A percentile compares a stretch with the other conserved stretches of the same genome.
phyloP scores from a whole-genome alignment of 2,888 invertebrate genomes.

The Zaprionus bogoriensis region DNA sequence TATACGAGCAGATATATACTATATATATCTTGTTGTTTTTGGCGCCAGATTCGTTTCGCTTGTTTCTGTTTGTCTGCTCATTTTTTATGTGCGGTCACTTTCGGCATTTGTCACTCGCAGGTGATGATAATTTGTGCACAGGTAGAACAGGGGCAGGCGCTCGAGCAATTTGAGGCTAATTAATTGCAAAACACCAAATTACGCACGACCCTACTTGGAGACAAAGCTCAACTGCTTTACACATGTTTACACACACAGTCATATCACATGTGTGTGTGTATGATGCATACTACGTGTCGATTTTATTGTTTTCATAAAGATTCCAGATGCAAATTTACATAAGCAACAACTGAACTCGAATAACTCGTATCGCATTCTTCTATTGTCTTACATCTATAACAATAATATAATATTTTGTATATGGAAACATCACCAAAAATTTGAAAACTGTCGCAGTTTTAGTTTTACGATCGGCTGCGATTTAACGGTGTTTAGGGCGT shows the following conservation, averaged over 20 bases:
- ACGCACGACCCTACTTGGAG: conserved; percentile 49
- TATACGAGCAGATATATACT: neutral
- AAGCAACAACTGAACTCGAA: conserved; percentile 19
- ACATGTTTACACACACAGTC: neutral
- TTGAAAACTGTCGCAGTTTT: conserved; percentile 6
- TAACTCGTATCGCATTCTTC: conserved; percentile 10
- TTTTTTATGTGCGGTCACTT: conserved; percentile 19
- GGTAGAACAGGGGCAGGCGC: neutral
- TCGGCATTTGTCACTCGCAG: conserved; percentile 45
- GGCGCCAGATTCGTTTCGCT: conserved; percentile 16
- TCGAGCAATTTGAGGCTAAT: conserved; percentile 39
- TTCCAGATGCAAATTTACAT: conserved; percentile 29
- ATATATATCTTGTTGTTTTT: neutral
- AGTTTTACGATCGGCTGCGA: neutral
- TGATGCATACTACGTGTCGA: neutral
- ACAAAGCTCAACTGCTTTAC: conserved; percentile 7
- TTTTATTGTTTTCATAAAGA: conserved; percentile 16
- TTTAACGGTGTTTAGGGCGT: conserved; percentile 3
- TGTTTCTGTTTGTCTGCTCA: neutral
- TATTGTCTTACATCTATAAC: conserved; percentile 10
- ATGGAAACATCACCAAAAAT: neutral
- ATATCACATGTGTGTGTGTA: neutral
- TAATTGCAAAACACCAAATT: conserved; percentile 73
- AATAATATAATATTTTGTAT: conserved; percentile 1
- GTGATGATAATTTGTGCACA: conserved; percentile 23